phyloP scores from a whole-genome alignment of 1,140 invertebrate species.

The Eriosoma lanigerum region DNA sequence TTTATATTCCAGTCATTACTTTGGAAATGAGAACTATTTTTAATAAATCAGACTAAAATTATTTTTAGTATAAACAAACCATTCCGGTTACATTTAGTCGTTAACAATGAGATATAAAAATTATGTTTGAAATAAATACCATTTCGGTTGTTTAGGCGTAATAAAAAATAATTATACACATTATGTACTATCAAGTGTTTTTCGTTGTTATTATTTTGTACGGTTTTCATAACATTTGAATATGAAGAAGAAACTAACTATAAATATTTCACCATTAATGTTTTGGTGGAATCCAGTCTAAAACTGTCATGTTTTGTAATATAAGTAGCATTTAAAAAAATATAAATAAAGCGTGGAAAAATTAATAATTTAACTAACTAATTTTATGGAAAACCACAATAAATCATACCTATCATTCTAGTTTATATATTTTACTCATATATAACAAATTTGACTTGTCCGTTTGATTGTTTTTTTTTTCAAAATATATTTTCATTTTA shows the following conservation, averaged over 20 bases:
- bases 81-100: no score
- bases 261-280: background rate
- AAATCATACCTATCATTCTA: background rate
- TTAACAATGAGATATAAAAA: no score
- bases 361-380: background rate
- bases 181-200: background rate
- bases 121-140: no score
- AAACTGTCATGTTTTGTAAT: conserved; percentile 14
- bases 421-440: background rate
- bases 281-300: background rate
- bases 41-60: no score
- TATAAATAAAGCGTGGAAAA: background rate
- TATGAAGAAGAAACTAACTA: background rate
- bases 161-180: background rate
- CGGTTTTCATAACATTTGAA: background rate
- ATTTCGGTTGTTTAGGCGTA: no score
- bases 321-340: background rate
- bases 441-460: background rate
- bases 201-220: background rate
- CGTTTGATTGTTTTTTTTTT: background rate
- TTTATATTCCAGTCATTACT: no score
- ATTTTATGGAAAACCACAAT: background rate
- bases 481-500: background rate
- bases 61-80: no score
- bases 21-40: no score